These are phyloP conservation scores for Streblospio benedicti DNA, from an alignment of 1,140 invertebrate genomes.

Conservation along the genomic window DNA sequence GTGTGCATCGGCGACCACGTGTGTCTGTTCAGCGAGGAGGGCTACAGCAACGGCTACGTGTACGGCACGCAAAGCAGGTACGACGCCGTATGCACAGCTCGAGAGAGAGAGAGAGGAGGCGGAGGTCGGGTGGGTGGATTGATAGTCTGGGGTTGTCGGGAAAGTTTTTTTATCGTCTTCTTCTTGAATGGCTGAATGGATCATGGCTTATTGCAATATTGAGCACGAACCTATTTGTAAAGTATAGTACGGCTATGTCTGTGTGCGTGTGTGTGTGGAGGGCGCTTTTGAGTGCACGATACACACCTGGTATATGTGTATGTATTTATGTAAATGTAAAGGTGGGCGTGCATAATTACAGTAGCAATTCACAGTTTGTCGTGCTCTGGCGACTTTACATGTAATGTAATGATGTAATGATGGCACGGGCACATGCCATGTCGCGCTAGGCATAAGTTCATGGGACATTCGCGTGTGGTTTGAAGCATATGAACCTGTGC, in stretches of 20 bases:
- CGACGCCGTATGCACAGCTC: not conserved
- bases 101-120: not conserved
- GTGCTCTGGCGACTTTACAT: too few species aligned
- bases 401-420: too few species aligned
- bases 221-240: not conserved
- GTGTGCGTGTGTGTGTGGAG: not conserved
- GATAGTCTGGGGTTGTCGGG: not conserved
- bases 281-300: too few species aligned
- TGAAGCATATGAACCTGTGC: too few species aligned
- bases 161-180: not conserved
- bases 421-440: too few species aligned
- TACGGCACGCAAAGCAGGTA: constrained; percentile 17
- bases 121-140: not conserved
- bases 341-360: too few species aligned
- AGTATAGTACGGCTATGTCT: not conserved
- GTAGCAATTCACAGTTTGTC: too few species aligned
- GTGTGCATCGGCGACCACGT: constrained; percentile 19
- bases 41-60: constrained; percentile 6
- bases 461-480: too few species aligned
- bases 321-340: too few species aligned
- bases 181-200: not conserved
- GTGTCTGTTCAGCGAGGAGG: constrained; percentile 19
- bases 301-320: too few species aligned
- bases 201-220: not conserved
- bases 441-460: too few species aligned